phyloP scores from a whole-genome alignment of 2,888 invertebrate species.

The Ophioninae sp. region DNA sequence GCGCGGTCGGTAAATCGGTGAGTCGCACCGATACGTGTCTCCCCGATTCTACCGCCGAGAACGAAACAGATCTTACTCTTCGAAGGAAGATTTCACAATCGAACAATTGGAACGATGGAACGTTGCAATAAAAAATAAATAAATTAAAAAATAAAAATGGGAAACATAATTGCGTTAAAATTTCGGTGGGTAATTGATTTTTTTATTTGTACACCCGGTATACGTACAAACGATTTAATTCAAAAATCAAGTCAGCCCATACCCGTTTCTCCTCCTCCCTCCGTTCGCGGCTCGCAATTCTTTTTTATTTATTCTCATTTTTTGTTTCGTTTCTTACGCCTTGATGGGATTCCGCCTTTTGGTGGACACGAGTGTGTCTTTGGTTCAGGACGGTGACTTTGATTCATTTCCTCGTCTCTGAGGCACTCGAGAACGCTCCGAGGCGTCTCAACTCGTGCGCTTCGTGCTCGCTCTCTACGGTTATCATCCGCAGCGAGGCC shows the following conservation, averaged over 20 bases:
- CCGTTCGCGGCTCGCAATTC: background rate
- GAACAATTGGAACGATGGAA: constrained; percentile 24
- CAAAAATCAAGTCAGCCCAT: background rate
- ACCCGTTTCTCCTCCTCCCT: background rate
- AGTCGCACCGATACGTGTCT: constrained; percentile 17
- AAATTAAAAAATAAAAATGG: background rate
- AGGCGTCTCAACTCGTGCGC: constrained; percentile 30
- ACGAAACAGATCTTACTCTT: constrained; percentile 34
- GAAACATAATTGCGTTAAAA: constrained; percentile 20
- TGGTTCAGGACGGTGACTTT: constrained; percentile 53
- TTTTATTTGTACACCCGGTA: background rate
- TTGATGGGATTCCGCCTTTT: constrained; percentile 28
- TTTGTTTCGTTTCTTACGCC: constrained; percentile 36
- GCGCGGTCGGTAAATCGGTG: constrained; percentile 62
- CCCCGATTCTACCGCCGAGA: constrained; percentile 17
- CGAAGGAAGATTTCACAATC: constrained; percentile 32
- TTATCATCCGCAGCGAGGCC: constrained; percentile 34
- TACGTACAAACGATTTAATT: constrained; percentile 16
- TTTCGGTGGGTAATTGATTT: background rate
- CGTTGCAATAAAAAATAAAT: background rate
- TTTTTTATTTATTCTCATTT: background rate
- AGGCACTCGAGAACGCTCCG: constrained; percentile 44
- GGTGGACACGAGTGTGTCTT: too few species aligned
- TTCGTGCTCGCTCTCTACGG: constrained; percentile 14
- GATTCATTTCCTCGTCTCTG: constrained; percentile 57